Conservation (phyloP, 1,140 invertebrate genomes). For the Antheraea mylitta region DNA sequence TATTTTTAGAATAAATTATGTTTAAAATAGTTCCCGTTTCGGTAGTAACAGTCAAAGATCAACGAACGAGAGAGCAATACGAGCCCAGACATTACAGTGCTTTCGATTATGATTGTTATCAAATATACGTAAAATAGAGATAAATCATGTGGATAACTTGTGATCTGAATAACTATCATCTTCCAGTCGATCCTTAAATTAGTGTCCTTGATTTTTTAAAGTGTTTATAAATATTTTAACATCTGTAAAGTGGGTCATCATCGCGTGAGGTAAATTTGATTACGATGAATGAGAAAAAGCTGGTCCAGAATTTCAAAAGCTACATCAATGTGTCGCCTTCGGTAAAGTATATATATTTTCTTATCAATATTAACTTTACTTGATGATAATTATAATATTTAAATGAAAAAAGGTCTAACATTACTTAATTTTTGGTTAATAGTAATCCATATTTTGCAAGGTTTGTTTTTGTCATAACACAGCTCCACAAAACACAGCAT, state of each 20-base stretch:
- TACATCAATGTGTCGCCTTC: slow-evolving; percentile 65
- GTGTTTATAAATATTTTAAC: slow-evolving; percentile 1
- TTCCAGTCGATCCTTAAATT: slow-evolving; percentile 20
- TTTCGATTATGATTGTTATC: slow-evolving; percentile 62
- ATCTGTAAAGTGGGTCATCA: slow-evolving; percentile 55
- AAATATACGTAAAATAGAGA: slow-evolving; percentile 51
- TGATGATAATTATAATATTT: neutral
- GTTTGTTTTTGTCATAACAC: no score
- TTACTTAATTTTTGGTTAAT: no score
- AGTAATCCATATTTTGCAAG: no score
- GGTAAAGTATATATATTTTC: slow-evolving; percentile 36
- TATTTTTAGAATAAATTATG: slow-evolving; percentile 30
- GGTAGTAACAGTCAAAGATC: neutral
- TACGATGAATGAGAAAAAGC: slow-evolving; percentile 73
- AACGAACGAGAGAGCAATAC: slow-evolving; percentile 12
- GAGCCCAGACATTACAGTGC: slow-evolving; percentile 35
- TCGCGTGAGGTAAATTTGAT: slow-evolving; percentile 44
- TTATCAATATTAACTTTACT: neutral
- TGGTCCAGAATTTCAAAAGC: slow-evolving; percentile 68
- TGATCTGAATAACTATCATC: slow-evolving; percentile 39
- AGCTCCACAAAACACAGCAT: no score
- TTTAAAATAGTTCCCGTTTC: slow-evolving; percentile 17
- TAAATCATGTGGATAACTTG: slow-evolving; percentile 59
- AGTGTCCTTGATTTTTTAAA: neutral
- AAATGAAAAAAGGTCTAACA: neutral